Evolutionary conservation across 2,113 vertebrate species (phyloP), one percentile per base, ranked within the genome.

Genomic region (Melanerpes formicivorus): DNA sequence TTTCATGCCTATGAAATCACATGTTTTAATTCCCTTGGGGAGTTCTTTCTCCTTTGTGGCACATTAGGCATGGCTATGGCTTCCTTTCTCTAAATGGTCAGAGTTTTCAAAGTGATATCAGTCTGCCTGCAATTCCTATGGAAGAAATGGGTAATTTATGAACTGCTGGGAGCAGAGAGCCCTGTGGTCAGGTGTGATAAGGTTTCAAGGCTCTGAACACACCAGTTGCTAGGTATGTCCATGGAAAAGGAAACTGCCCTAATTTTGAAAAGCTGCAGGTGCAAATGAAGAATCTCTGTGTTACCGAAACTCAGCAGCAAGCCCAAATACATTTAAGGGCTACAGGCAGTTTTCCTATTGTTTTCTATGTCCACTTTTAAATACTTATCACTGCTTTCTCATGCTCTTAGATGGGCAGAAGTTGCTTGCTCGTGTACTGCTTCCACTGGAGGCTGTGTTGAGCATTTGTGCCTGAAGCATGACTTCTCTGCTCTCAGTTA

Each of bases 281-380:
- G 1, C 0, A 0, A 66, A 62, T 80, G 11, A 73, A 69, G 69
- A 54, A 4, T 56, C 14, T 64, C 18, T 42, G 9, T 42, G 9
- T 83, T 74, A 59, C 32, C 16, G 80, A 66, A 95, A 76, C 27
- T 54, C 64, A 60, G 14, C 27, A 72, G 56, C 16, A 54, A 25
- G 52, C 77, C 56, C 12, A 63, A 77, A 78, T n/a, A 74, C 1
- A 30, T 25, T 17, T 17, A 69, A 64, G 12, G 65, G 12, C 21
- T 65, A 32, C 72, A 25, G 46, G 15, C 4, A 44, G 2, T 27
- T 88, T 86, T 78, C 22, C 29, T 84, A 0, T 59, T 79, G 9
- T 64, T 79, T 87, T 6, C 11, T 55, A 4, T 29, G 30, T 52
- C 82, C 3, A 18, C 3, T 66, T 58, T 84, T 69, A 63, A 50